Evolutionary conservation across 2,113 vertebrate genomes (phyloP).

Genomic region (Gymnogyps californianus): DNA sequence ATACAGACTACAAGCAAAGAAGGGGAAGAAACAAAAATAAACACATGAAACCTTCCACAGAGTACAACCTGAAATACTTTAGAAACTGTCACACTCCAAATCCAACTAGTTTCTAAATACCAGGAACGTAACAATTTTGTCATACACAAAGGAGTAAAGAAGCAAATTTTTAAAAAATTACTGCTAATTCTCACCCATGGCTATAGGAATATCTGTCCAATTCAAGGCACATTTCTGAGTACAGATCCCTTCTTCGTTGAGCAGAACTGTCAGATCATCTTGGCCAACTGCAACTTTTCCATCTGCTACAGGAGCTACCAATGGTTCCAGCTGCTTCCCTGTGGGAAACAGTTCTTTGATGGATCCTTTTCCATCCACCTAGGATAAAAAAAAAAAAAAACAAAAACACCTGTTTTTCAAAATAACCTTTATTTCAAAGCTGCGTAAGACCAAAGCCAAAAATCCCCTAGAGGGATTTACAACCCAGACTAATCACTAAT

Average conservation of each 20-base stretch:
- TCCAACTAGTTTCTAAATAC: not conserved
- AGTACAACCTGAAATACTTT: not conserved
- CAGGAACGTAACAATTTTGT: not conserved
- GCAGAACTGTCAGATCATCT: conserved; percentile 95
- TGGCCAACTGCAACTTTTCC: conserved; percentile 97
- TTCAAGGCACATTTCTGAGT: conserved; percentile 97
- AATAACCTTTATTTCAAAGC: not conserved
- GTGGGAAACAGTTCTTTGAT: conserved; percentile 98
- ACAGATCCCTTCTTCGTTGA: conserved; percentile 93
- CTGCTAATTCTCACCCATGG: conserved; percentile 85
- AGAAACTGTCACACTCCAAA: not conserved
- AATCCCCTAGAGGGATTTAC: not conserved
- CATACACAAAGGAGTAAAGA: not conserved
- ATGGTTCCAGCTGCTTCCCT: conserved; percentile 93
- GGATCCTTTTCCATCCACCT: conserved; percentile 95
- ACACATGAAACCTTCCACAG: not conserved
- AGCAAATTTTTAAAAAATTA: not conserved
- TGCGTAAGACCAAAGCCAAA: not conserved
- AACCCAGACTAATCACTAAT: not conserved
- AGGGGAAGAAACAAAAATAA: not conserved
- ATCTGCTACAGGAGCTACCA: conserved; percentile 92
- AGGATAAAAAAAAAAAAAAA: not conserved
- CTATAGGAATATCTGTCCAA: conserved; percentile 98
- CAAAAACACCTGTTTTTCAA: not conserved
- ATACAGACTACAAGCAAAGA: not conserved